Percentiles rank a stretch among this genome's conserved stretches.
phyloP scores from a whole-genome alignment of 92 coral and sea anemone genomes.

The Heteractis magnifica region DNA sequence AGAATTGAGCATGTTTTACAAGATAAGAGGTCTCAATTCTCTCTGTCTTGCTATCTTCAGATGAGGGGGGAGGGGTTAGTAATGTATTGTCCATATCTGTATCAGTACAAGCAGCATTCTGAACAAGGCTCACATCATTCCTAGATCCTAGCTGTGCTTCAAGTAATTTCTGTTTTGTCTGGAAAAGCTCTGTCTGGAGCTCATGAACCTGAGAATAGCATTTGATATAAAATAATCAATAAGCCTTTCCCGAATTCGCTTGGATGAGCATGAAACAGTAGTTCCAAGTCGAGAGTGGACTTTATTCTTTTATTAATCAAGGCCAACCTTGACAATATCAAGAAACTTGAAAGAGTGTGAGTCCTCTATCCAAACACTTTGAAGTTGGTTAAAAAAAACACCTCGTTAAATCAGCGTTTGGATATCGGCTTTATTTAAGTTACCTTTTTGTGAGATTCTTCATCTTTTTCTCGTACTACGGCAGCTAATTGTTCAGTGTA shows the following conservation, averaged over 20 bases:
- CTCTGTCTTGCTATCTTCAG: constrained; percentile 1
- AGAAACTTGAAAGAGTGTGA: no score
- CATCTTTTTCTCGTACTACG: constrained; percentile 32
- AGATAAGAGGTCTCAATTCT: background rate
- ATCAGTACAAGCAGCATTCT: background rate
- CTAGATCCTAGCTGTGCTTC: background rate
- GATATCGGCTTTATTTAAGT: background rate
- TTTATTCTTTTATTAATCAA: no score
- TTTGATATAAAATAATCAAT: background rate
- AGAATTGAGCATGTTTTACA: constrained; percentile 19
- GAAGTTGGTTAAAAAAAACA: no score
- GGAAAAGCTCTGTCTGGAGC: constrained; percentile 12
- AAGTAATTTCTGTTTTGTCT: constrained; percentile 10
- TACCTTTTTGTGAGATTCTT: constrained; percentile 37
- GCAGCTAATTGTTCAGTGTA: constrained; percentile 44
- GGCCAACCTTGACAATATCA: no score
- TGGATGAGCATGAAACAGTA: no score
- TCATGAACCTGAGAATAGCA: constrained; percentile 7
- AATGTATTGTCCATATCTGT: constrained; percentile 1
- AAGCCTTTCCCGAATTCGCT: no score
- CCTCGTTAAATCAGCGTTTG: no score
- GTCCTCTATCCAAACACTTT: no score
- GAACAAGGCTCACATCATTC: background rate
- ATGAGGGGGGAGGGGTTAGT: constrained; percentile 26
- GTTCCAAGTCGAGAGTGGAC: no score